phyloP scores from a whole-genome alignment of 2,888 invertebrate genomes.

The Microchrysa polita region DNA sequence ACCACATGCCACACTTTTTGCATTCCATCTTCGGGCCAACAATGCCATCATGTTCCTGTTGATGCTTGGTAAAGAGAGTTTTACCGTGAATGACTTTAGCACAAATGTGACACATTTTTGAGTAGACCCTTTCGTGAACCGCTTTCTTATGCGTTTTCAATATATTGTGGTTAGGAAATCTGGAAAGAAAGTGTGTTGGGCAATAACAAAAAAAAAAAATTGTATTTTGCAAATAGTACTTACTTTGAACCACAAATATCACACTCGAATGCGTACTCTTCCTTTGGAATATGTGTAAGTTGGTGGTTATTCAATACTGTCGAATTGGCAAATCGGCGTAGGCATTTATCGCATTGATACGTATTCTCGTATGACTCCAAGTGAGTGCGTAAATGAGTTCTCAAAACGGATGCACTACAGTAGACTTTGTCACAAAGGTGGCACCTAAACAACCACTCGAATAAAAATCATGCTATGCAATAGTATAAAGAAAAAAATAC shows the following conservation, averaged over 20 bases:
- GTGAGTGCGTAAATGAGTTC: slow-evolving; percentile 59
- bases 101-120: slow-evolving; percentile 58
- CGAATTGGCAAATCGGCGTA: slow-evolving; percentile 60
- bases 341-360: too few relatives aligned
- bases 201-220: too few relatives aligned
- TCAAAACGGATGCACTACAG: slow-evolving; percentile 60
- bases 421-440: slow-evolving; percentile 60
- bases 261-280: slow-evolving; percentile 57
- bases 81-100: slow-evolving; percentile 59
- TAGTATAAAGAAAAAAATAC: too few relatives aligned
- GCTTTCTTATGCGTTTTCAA: slow-evolving; percentile 26
- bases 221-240: slow-evolving; percentile 52
- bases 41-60: slow-evolving; percentile 58
- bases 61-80: slow-evolving; percentile 57
- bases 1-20: slow-evolving; percentile 56
- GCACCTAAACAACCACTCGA: too few relatives aligned
- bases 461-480: too few relatives aligned
- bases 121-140: slow-evolving; percentile 39
- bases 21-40: slow-evolving; percentile 57
- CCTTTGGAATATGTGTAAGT: slow-evolving; percentile 59
- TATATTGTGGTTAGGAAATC: slow-evolving; percentile 31
- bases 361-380: slow-evolving; percentile 59
- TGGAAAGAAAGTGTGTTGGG: not conserved
- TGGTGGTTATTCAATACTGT: slow-evolving; percentile 61
- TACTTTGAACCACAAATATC: slow-evolving; percentile 58